Percentiles rank a stretch among this genome's conserved stretches.
phyloP scores from a whole-genome alignment of 1,140 invertebrate genomes.

The Dryas iulia region DNA sequence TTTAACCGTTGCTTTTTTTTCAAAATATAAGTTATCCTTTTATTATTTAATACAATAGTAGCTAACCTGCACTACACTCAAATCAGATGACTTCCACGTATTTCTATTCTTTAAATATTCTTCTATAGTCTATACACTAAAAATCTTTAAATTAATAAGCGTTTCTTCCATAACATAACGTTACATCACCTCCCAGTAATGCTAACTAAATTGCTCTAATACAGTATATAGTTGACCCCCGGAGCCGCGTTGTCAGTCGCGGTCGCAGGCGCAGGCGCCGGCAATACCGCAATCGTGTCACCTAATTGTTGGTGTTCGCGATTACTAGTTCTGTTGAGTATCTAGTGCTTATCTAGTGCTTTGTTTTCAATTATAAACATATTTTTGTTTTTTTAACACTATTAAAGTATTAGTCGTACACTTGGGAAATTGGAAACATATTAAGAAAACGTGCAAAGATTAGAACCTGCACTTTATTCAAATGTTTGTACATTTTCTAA shows the following conservation, averaged over 20 bases:
- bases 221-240: background rate
- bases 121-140: background rate
- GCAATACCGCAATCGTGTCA: background rate
- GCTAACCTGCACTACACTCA: too few species aligned
- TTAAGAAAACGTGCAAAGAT: too few species aligned
- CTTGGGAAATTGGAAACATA: too few species aligned
- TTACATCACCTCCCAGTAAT: background rate
- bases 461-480: too few species aligned
- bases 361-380: too few species aligned
- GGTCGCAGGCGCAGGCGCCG: background rate
- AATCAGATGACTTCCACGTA: too few species aligned
- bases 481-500: too few species aligned
- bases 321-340: background rate
- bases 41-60: too few species aligned
- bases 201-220: background rate
- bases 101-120: too few species aligned
- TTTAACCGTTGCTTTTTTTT: too few species aligned
- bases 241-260: background rate
- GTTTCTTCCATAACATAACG: background rate
- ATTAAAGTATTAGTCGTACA: too few species aligned
- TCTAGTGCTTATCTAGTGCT: background rate
- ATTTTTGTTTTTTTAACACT: background rate
- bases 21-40: too few species aligned
- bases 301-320: background rate
- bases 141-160: background rate